Conservation (phyloP, 2,888 invertebrate species). For the Periphyllus acericola region DNA sequence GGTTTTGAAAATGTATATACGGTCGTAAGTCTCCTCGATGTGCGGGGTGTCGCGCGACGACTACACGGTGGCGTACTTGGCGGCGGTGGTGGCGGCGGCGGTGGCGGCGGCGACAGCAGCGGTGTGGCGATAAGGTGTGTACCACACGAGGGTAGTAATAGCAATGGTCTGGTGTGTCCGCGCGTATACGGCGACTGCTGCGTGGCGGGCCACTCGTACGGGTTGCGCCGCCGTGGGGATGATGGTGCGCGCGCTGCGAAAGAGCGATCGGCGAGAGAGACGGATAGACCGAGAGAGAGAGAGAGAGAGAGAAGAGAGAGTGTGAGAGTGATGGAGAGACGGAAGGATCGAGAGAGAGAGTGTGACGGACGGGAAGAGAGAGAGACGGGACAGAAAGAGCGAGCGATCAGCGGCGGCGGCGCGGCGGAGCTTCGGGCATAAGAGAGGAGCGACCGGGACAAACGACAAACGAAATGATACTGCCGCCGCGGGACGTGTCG, state of each 20-base stretch:
- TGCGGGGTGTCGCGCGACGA: no score
- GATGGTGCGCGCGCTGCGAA: background rate
- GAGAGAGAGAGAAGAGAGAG: background rate
- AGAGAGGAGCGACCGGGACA: background rate
- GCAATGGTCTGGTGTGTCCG: slow-evolving; percentile 18
- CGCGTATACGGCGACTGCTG: background rate
- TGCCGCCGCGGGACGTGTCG: slow-evolving; percentile 14
- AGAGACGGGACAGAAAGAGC: no score
- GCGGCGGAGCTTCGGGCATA: background rate
- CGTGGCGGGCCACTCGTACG: slow-evolving; percentile 4
- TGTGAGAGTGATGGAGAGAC: no score
- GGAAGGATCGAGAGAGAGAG: no score
- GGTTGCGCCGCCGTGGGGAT: background rate
- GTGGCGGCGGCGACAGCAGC: no score
- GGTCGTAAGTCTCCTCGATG: no score
- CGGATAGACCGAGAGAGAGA: background rate
- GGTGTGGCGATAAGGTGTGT: background rate
- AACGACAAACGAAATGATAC: slow-evolving; percentile 11
- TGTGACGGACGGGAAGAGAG: no score
- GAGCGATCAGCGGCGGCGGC: background rate
- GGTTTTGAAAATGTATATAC: no score
- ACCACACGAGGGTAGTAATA: background rate
- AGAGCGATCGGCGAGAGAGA: background rate
- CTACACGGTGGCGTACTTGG: no score
- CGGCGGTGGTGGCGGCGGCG: no score